Percentiles rank a stretch among this genome's conserved stretches.
Conservation (phyloP, 2,797 vertebrate genomes). For the Anguilla megastoma region DNA sequence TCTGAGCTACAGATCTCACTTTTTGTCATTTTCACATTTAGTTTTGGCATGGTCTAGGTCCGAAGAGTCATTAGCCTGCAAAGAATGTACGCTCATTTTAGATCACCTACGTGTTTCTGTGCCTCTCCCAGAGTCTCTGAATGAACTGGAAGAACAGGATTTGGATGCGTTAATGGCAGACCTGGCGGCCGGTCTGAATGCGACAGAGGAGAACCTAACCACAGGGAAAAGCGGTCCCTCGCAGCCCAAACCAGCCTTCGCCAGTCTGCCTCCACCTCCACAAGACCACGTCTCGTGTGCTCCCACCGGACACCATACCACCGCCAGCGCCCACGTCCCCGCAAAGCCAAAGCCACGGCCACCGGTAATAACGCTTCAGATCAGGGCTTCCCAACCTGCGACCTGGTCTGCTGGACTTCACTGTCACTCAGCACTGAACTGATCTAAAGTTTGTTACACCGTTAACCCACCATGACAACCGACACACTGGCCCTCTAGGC, state of each 20-base stretch:
- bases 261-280: slow-evolving; percentile 39
- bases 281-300: slow-evolving; percentile 4
- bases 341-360: slow-evolving; percentile 64
- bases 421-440: background rate
- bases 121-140: slow-evolving; percentile 76
- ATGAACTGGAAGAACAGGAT: slow-evolving; percentile 88
- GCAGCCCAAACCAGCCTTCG: slow-evolving; percentile 13
- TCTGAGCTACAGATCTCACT: background rate
- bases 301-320: background rate
- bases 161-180: slow-evolving; percentile 94
- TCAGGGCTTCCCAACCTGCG: background rate
- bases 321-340: background rate
- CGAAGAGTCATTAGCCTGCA: background rate
- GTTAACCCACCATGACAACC: background rate
- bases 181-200: slow-evolving; percentile 86
- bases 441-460: background rate
- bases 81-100: background rate
- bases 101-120: background rate
- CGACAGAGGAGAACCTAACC: slow-evolving; percentile 79
- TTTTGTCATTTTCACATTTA: background rate
- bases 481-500: too few species aligned
- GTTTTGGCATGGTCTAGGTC: background rate
- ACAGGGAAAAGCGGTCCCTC: slow-evolving; percentile 60
- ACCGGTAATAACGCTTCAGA: slow-evolving; percentile 11
- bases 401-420: background rate